Evolutionary conservation across 2,888 invertebrate genomes (phyloP).

Genomic region (Apamea sordens): DNA sequence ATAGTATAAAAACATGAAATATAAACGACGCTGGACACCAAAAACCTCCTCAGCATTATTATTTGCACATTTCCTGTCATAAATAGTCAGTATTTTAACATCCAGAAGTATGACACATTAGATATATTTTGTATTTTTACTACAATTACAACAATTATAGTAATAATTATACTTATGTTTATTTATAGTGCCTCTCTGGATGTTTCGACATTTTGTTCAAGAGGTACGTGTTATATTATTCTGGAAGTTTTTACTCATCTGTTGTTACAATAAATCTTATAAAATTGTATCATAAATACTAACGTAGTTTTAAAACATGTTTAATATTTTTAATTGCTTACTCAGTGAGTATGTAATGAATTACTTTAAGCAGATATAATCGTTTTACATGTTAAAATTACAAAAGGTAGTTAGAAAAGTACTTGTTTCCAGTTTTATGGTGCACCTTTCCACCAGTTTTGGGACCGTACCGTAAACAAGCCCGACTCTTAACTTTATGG

Average conservation of each 20-base stretch:
- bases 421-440: not conserved
- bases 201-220: not conserved
- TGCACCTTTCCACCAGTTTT: not conserved
- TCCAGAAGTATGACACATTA: not conserved
- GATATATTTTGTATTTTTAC: not conserved
- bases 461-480: too few species aligned
- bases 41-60: not conserved
- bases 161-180: not conserved
- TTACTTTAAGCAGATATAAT: not conserved
- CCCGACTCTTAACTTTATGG: too few species aligned
- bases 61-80: not conserved
- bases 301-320: not conserved
- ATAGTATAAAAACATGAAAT: not conserved
- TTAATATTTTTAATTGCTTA: not conserved
- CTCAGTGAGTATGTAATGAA: too few species aligned
- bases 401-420: not conserved
- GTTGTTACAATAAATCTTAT: not conserved
- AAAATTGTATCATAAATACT: not conserved
- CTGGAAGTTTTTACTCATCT: not conserved
- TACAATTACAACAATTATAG: not conserved
- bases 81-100: constrained; percentile 7
- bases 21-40: not conserved
- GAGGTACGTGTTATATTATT: not conserved
- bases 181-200: not conserved
- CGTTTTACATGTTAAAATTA: not conserved